Evolutionary conservation across 2,888 invertebrate genomes (phyloP).

Genomic region (Pheosia gnoma): DNA sequence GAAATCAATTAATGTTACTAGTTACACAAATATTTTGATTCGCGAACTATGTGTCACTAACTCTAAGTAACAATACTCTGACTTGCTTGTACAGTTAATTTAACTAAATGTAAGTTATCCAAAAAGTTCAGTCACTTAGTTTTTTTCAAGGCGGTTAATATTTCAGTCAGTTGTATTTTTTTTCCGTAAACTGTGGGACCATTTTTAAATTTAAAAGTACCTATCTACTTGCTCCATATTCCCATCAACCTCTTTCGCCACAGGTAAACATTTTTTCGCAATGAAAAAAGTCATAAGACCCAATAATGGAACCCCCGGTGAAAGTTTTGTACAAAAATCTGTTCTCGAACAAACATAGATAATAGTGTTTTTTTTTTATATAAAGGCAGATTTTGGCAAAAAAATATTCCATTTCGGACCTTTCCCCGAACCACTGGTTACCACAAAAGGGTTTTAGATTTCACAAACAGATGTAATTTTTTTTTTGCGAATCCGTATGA

Average conservation of each 20-base stretch:
- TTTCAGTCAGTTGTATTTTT: too few relatives aligned
- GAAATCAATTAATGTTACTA: too few relatives aligned
- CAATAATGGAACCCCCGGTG: constrained; percentile 54
- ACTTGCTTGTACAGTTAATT: too few relatives aligned
- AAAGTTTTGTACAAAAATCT: constrained; percentile 74
- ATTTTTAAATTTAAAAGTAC: constrained; percentile 8
- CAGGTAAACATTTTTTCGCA: constrained; percentile 52
- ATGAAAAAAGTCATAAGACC: constrained; percentile 44
- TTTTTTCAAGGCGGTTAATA: too few relatives aligned
- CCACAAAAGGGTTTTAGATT: constrained; percentile 80
- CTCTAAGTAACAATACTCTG: too few relatives aligned
- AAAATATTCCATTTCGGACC: constrained; percentile 64
- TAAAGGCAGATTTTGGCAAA: constrained; percentile 49
- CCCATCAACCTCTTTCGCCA: constrained; percentile 56
- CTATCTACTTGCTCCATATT: constrained; percentile 51
- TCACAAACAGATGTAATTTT: constrained; percentile 71
- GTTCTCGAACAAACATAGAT: constrained; percentile 57
- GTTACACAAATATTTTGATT: too few relatives aligned
- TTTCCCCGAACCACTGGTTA: constrained; percentile 43
- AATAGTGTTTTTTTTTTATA: constrained; percentile 66
- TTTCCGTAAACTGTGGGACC: constrained; percentile 13
- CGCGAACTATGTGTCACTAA: too few relatives aligned
- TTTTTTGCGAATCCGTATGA: constrained; percentile 9
- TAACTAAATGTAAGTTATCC: too few relatives aligned
- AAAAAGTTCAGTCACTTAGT: too few relatives aligned